phyloP scores from a whole-genome alignment of 2,888 invertebrate genomes.

The Eulithis prunata region DNA sequence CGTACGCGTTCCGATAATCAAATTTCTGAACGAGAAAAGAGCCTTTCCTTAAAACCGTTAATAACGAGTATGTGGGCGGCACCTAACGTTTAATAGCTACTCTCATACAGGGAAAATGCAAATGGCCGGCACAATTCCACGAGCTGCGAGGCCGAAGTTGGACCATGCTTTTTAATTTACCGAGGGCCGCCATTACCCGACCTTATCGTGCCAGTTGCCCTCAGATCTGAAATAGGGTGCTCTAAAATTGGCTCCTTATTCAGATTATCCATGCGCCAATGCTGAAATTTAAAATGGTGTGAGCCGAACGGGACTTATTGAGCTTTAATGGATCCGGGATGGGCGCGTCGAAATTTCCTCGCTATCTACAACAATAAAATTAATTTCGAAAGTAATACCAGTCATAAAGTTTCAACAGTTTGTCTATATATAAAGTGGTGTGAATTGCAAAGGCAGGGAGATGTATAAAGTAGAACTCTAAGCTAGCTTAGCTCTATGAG shows the following conservation, averaged over 20 bases:
- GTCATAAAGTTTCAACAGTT: conserved; percentile 31
- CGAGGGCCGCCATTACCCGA: conserved; percentile 65
- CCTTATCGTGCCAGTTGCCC: conserved; percentile 65
- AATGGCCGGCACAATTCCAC: conserved; percentile 61
- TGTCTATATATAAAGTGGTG: conserved; percentile 15
- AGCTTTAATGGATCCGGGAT: conserved; percentile 59
- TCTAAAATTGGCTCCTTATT: conserved; percentile 67
- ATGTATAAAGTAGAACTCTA: conserved; percentile 15
- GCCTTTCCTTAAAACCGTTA: conserved; percentile 43
- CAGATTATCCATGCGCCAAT: conserved; percentile 64
- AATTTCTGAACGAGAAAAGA: conserved; percentile 40
- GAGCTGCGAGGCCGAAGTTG: conserved; percentile 54
- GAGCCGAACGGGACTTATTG: conserved; percentile 61
- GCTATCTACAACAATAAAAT: conserved; percentile 65
- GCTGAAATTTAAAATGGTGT: conserved; percentile 61
- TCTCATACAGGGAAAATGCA: conserved; percentile 60
- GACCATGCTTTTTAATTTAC: conserved; percentile 73
- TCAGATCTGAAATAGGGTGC: conserved; percentile 66
- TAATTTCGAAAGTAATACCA: conserved; percentile 50
- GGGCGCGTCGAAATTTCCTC: conserved; percentile 49
- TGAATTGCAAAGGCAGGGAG: conserved; percentile 17
- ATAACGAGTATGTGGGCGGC: conserved; percentile 46
- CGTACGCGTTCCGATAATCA: conserved; percentile 20
- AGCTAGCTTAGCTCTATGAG: conserved; percentile 23
- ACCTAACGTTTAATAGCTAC: conserved; percentile 46